Percentiles rank a stretch among this genome's conserved stretches.
Evolutionary conservation across 2,797 vertebrate genomes (phyloP).

Genomic region (Macropus fuliginosus): DNA sequence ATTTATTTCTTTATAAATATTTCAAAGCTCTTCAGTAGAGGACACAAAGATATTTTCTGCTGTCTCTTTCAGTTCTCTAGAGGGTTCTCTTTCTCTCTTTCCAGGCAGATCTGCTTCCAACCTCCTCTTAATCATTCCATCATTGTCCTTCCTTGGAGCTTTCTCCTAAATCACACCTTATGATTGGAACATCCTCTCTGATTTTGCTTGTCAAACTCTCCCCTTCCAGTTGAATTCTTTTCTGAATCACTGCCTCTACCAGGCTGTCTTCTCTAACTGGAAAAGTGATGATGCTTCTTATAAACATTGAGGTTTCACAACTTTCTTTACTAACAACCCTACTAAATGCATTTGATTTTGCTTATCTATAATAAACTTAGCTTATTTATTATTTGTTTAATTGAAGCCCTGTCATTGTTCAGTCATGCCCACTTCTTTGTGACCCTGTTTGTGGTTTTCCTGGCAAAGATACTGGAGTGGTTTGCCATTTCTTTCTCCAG

Average conservation of each 20-base stretch:
- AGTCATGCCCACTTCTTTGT: background rate
- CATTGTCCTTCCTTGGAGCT: conserved; percentile 34
- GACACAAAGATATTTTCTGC: conserved; percentile 26
- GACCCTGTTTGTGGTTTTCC: background rate
- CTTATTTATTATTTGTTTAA: background rate
- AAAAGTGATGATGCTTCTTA: conserved; percentile 17
- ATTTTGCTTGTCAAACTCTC: background rate
- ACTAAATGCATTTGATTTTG: background rate
- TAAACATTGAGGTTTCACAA: background rate
- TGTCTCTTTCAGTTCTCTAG: conserved; percentile 53
- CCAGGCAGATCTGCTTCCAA: background rate
- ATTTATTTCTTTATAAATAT: conserved; percentile 49
- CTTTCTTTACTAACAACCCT: background rate
- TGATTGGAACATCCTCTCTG: conserved; percentile 41
- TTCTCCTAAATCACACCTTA: conserved; percentile 19
- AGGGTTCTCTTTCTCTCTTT: conserved; percentile 31
- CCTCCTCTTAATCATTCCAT: conserved; percentile 1
- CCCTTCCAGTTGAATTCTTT: conserved; percentile 33
- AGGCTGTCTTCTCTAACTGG: conserved; percentile 26
- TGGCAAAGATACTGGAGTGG: background rate
- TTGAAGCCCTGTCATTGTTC: background rate
- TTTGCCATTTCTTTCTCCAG: background rate
- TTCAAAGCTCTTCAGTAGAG: conserved; percentile 56
- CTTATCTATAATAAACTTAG: background rate
- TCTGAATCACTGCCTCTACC: conserved; percentile 15